Conservation (phyloP, 1,140 invertebrate species). For the Trichonephila clavata region DNA sequence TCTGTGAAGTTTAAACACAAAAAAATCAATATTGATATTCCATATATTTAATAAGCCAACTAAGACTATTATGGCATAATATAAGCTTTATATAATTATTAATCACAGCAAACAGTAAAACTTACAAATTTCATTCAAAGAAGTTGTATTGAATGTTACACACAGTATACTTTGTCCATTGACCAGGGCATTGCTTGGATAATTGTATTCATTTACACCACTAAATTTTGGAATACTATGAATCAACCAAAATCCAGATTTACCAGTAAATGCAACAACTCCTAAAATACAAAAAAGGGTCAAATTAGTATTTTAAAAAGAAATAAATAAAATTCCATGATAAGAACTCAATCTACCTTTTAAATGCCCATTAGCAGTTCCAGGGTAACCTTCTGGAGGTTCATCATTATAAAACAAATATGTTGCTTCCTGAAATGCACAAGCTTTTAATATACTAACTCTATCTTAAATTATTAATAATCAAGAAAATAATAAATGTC, state of each 20-base stretch:
- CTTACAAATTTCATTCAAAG: constrained; percentile 87
- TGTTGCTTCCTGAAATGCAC: constrained; percentile 36
- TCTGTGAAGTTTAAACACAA: too few species aligned
- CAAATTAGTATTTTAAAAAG: background rate
- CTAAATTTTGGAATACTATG: constrained; percentile 95
- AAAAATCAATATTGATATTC: too few species aligned
- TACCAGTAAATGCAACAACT: constrained; percentile 87
- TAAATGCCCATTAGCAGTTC: constrained; percentile 58
- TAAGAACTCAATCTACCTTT: constrained; percentile 47
- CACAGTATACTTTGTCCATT: constrained; percentile 95
- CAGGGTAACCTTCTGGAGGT: constrained; percentile 35
- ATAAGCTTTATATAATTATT: too few species aligned
- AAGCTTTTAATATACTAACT: background rate
- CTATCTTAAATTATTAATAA: background rate
- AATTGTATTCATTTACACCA: constrained; percentile 85
- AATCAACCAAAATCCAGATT: constrained; percentile 91
- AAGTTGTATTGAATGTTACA: constrained; percentile 85
- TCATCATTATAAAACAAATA: constrained; percentile 75
- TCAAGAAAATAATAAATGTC: background rate
- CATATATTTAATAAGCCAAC: too few species aligned
- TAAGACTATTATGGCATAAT: too few species aligned
- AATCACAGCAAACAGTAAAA: constrained; percentile 14
- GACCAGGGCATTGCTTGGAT: constrained; percentile 86
- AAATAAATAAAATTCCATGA: background rate
- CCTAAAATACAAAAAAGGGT: constrained; percentile 80